These are phyloP conservation scores for Rhynchopsitta pachyrhyncha DNA, from an alignment of 2,113 vertebrate genomes.

Conservation along the genomic window DNA sequence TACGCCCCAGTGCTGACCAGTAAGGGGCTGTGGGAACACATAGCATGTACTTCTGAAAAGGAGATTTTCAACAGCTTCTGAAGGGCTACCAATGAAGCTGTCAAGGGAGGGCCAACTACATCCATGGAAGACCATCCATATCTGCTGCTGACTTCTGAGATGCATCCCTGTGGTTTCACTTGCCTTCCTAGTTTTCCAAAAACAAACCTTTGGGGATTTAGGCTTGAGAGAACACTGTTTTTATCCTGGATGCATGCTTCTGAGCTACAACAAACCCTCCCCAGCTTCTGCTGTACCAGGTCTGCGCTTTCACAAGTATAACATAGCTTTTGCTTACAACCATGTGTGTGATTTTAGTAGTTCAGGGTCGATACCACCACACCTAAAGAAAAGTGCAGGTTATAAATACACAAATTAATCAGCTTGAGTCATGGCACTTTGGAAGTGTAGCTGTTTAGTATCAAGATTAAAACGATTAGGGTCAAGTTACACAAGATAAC, in stretches of 20 bases:
- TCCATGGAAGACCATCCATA: background rate
- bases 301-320: background rate
- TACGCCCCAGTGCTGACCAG: background rate
- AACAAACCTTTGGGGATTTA: background rate
- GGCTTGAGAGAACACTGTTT: background rate
- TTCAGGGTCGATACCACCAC: fast-evolving
- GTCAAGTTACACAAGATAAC: background rate
- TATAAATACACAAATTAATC: background rate
- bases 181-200: background rate
- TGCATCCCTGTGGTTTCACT: background rate
- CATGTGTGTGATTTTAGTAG: fast-evolving
- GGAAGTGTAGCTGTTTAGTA: background rate
- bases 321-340: background rate
- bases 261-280: background rate
- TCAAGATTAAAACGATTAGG: background rate
- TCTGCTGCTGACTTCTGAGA: background rate
- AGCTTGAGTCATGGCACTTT: background rate
- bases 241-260: background rate
- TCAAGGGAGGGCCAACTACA: fast-evolving
- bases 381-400: conserved; percentile 3
- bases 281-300: background rate
- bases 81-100: background rate
- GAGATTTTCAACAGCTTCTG: background rate
- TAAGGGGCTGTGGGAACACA: background rate
- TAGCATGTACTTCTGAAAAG: fast-evolving